phyloP scores from a whole-genome alignment of 2,888 invertebrate genomes.

The Onthophagus sagittarius region DNA sequence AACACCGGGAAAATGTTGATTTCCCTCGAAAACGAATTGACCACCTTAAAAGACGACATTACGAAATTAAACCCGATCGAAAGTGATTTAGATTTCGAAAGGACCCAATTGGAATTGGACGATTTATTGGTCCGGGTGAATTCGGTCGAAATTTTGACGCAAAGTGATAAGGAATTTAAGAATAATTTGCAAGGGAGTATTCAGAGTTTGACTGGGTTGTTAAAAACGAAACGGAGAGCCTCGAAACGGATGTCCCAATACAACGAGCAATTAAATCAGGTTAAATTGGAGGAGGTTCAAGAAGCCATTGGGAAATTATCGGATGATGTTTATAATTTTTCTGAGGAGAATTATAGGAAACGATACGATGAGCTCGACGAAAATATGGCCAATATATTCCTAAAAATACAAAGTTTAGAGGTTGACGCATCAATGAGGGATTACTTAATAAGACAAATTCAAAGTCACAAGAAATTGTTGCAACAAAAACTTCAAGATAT shows the following conservation, averaged over 20 bases:
- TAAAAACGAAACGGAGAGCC: conserved; percentile 13
- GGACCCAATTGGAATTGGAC: conserved; percentile 3
- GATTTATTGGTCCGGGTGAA: not conserved
- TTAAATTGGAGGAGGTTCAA: conserved; percentile 13
- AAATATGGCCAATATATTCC: conserved; percentile 13
- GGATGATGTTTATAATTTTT: conserved; percentile 13
- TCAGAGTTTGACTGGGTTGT: conserved; percentile 10
- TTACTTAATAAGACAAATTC: conserved; percentile 19
- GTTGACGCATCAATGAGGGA: conserved; percentile 11
- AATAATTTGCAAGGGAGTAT: conserved; percentile 14
- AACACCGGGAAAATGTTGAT: conserved; percentile 14
- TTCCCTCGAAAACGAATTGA: conserved; percentile 8
- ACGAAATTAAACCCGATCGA: not conserved
- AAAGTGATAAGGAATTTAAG: conserved; percentile 15
- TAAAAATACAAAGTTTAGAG: conserved; percentile 16
- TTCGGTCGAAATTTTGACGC: not conserved
- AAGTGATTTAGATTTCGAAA: not conserved
- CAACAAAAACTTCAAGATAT: conserved; percentile 10
- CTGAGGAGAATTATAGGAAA: not conserved
- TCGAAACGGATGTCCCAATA: conserved; percentile 9
- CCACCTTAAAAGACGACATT: not conserved
- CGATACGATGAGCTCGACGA: conserved; percentile 18
- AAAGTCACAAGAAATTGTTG: conserved; percentile 16
- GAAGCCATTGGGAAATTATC: conserved; percentile 15
- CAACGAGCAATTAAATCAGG: not conserved